These are phyloP conservation scores for Sphaeramia orbicularis DNA, from an alignment of 2,797 vertebrate species.

Conservation along the genomic window DNA sequence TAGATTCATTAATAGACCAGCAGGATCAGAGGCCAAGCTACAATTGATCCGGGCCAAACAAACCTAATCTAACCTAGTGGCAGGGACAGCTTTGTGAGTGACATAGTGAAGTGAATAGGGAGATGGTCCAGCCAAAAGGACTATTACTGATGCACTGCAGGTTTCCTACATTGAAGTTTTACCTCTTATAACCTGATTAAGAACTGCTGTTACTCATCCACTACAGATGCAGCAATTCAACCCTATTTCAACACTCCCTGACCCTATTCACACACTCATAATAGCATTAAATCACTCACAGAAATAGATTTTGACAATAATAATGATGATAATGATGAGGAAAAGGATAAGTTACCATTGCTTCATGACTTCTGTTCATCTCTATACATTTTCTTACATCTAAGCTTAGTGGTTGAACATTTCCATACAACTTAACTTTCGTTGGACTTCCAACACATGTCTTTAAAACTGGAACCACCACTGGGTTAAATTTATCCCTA, in stretches of 20 bases:
- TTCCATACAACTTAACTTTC: no score
- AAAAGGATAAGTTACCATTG: no score
- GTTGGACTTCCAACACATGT: no score
- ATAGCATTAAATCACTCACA: no score
- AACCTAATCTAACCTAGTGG: conserved; percentile 51
- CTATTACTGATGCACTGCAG: conserved; percentile 3
- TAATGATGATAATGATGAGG: no score
- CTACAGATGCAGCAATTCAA: not conserved
- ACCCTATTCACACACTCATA: not conserved
- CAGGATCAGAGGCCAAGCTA: conserved; percentile 47
- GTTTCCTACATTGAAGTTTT: conserved; percentile 4
- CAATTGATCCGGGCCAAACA: conserved; percentile 63
- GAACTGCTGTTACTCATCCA: not conserved
- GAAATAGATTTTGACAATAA: no score
- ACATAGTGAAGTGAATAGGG: conserved; percentile 36
- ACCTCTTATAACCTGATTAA: conserved; percentile 7
- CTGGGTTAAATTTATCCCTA: no score
- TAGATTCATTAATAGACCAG: conserved; percentile 50
- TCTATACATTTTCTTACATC: no score
- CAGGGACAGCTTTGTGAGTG: conserved; percentile 29
- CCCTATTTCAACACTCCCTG: not conserved
- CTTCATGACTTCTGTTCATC: no score
- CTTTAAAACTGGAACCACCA: no score
- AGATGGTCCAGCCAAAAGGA: conserved; percentile 24
- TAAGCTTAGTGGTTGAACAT: no score